A percentile compares a stretch with the other conserved stretches of the same genome.
phyloP scores from a whole-genome alignment of 1,140 invertebrate species.

The Brachionus koreanus region DNA sequence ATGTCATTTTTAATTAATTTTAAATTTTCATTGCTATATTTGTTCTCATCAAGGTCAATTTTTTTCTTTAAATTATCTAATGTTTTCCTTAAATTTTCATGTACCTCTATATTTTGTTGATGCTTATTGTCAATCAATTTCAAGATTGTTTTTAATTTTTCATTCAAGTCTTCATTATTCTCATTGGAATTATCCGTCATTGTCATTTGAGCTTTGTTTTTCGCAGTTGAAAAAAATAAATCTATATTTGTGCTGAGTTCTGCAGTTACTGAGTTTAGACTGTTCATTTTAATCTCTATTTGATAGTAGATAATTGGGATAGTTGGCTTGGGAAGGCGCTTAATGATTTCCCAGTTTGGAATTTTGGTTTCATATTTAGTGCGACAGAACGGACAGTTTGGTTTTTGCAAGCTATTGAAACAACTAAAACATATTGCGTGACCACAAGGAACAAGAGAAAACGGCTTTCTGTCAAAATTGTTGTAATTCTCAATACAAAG shows the following conservation, averaged over 20 bases:
- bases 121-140: constrained; percentile 3
- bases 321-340: constrained; percentile 21
- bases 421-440: constrained; percentile 21
- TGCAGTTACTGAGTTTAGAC: not conserved
- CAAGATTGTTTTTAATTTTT: constrained; percentile 5
- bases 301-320: constrained; percentile 38
- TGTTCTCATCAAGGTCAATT: constrained; percentile 18
- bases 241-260: not conserved
- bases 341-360: constrained; percentile 35
- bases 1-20: constrained; percentile 27
- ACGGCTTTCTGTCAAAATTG: constrained; percentile 9
- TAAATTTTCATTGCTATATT: constrained; percentile 40
- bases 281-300: constrained; percentile 23
- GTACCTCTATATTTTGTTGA: not conserved
- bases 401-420: constrained; percentile 26
- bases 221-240: not conserved
- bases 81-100: constrained; percentile 1
- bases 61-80: not conserved
- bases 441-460: constrained; percentile 29
- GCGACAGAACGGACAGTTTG: constrained; percentile 25
- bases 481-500: constrained; percentile 32
- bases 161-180: not conserved
- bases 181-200: not conserved
- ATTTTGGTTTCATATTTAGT: not conserved
- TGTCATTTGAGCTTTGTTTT: not conserved